Evolutionary conservation across 2,797 vertebrate species (phyloP), one percentile per base, ranked within the genome.

Genomic region (Merluccius polli): DNA sequence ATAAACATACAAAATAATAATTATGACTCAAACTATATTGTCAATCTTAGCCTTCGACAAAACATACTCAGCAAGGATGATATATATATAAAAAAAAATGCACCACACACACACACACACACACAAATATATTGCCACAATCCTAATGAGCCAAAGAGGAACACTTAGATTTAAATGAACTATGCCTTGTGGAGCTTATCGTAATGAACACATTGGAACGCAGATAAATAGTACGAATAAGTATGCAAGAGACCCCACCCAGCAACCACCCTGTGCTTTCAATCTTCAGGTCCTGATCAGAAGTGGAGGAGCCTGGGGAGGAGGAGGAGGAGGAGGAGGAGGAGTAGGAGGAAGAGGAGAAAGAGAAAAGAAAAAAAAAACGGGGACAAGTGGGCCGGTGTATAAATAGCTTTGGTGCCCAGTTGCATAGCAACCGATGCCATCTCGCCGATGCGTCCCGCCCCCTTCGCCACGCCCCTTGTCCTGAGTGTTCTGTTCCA

Each of bases 361-460:
- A 52, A 52, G 7, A 52, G 21, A 52, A 52, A 31, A 73, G 18
- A 63, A 33, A 24, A 41, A 81, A 83, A 92, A 87, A 93, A 89
- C 86, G 87, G 91, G 89, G 85, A 89, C 89, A 89, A 92, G 89
- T 87, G 92, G 90, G 86, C 88, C 70, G 76, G 85, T 91, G 90
- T 94, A 95, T 94, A 95, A 95, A 95, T 94, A 95, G 94, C 91
- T 92, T 92, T 89, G 86, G 91, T 91, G 89, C 90, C 87, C 91
- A 91, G 94, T 95, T 94, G 94, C 94, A 90, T 94, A 92, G 94
- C 94, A 94, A 95, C 94, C 83, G 91, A 94, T 94, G 94, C 93
- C 93, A 94, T 92, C 91, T 92, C 89, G 87, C 90, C 67, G 92
- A 93, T 92, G 90, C 90, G 91, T 91, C 92, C 92, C 92, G 88